These are phyloP conservation scores for Drosophila lowei DNA, from an alignment of 1,140 invertebrate species.

Conservation along the genomic window DNA sequence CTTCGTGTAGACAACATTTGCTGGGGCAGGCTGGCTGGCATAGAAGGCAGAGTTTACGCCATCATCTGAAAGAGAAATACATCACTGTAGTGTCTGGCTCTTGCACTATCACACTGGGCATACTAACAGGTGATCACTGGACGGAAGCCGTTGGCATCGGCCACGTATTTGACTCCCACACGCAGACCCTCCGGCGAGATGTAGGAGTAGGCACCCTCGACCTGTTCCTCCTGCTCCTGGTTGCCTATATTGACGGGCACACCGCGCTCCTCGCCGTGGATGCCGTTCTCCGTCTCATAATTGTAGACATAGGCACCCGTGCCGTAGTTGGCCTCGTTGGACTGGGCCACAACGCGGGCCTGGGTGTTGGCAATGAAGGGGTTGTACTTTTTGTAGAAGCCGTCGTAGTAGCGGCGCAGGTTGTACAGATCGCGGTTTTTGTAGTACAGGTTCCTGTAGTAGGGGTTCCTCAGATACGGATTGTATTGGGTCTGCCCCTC, in stretches of 20 bases:
- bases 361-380: constrained; percentile 60
- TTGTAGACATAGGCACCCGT: constrained; percentile 59
- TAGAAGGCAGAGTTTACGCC: constrained; percentile 66
- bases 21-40: constrained; percentile 62
- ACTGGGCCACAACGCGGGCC: constrained; percentile 62
- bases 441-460: constrained; percentile 67
- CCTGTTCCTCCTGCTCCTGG: constrained; percentile 65
- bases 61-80: constrained; percentile 53
- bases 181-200: constrained; percentile 73
- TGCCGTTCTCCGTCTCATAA: constrained; percentile 85
- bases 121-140: constrained; percentile 74
- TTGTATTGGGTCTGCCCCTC: constrained; percentile 58
- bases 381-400: constrained; percentile 75
- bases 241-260: constrained; percentile 78
- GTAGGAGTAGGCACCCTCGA: constrained; percentile 72
- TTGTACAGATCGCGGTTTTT: constrained; percentile 75
- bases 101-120: not conserved
- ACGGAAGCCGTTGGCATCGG: constrained; percentile 76
- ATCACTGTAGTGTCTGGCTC: not conserved
- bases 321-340: constrained; percentile 50
- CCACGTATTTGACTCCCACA: constrained; percentile 70
- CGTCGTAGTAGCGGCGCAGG: constrained; percentile 71
- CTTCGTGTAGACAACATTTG: constrained; percentile 60
- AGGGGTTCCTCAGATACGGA: constrained; percentile 59
- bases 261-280: constrained; percentile 84